These are phyloP conservation scores for Oscarella lobularis DNA, from an alignment of 37 sponge, comb jelly and placozoan species.

Conservation along the genomic window DNA sequence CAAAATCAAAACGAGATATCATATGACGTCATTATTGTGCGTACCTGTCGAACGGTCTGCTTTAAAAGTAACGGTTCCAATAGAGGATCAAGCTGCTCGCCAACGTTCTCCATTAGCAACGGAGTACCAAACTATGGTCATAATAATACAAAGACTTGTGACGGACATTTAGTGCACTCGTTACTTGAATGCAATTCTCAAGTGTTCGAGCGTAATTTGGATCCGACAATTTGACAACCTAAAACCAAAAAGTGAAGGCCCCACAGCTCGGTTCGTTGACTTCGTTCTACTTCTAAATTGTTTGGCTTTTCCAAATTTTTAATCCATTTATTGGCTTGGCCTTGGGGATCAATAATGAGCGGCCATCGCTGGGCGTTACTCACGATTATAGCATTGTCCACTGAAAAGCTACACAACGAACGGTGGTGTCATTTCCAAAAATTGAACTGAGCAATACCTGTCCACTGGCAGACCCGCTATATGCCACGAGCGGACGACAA, in stretches of 20 bases:
- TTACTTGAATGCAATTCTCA: conserved; percentile 5
- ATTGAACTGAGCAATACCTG: not conserved
- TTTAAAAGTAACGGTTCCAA: conserved; percentile 1
- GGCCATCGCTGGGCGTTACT: not conserved
- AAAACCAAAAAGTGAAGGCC: no score
- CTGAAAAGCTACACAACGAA: not conserved
- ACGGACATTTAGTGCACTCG: not conserved
- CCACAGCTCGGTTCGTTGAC: no score
- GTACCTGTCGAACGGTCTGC: conserved; percentile 4
- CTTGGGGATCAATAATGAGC: not conserved
- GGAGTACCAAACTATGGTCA: conserved; percentile 9
- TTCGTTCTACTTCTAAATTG: not conserved
- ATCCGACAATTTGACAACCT: conserved; percentile 12
- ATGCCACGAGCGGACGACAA: not conserved
- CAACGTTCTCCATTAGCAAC: conserved; percentile 9
- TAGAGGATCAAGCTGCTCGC: conserved; percentile 7
- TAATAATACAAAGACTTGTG: not conserved
- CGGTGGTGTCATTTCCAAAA: not conserved
- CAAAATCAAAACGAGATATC: not conserved
- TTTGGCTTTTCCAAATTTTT: not conserved
- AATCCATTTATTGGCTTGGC: not conserved
- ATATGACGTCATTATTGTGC: not conserved
- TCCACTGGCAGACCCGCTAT: not conserved
- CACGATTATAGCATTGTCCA: not conserved
- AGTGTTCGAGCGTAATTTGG: not conserved